phyloP scores from a whole-genome alignment of 2,797 vertebrate species.

The Phalloptychus januarius region DNA sequence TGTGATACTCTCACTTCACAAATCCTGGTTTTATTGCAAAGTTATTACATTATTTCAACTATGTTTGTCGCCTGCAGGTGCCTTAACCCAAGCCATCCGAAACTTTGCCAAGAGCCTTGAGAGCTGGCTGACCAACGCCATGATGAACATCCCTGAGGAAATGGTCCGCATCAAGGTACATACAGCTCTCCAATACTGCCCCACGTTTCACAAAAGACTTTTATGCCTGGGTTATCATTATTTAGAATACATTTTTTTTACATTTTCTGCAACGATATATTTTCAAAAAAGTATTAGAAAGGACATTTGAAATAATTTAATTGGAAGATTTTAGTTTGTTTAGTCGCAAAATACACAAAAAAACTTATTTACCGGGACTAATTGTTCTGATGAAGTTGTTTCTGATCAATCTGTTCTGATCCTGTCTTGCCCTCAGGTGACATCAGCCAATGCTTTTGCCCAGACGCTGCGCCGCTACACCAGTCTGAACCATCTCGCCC shows the following conservation, averaged over 20 bases:
- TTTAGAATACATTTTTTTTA: background rate
- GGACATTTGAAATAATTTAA: background rate
- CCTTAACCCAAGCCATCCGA: constrained; percentile 97
- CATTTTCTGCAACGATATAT: background rate
- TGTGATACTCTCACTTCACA: background rate
- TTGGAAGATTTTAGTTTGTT: background rate
- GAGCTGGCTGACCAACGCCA: constrained; percentile 94
- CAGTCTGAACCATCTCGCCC: constrained; percentile 92
- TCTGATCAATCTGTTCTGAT: background rate
- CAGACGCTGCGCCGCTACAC: constrained; percentile 96
- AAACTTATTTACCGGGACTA: background rate
- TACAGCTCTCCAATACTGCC: constrained; percentile 27
- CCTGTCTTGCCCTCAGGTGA: constrained; percentile 69
- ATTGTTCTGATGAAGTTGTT: background rate
- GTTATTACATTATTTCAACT: background rate
- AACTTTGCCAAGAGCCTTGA: constrained; percentile 97
- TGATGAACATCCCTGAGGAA: constrained; percentile 97
- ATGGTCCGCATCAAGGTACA: constrained; percentile 93
- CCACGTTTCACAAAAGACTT: background rate
- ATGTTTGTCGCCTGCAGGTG: constrained; percentile 78
- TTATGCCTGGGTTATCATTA: background rate
- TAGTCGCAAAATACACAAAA: background rate
- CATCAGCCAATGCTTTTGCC: constrained; percentile 91
- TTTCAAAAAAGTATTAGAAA: background rate
- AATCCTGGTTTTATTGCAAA: background rate